These are phyloP conservation scores for Calyptomena viridis DNA, from an alignment of 2,113 vertebrate genomes.

Conservation along the genomic window DNA sequence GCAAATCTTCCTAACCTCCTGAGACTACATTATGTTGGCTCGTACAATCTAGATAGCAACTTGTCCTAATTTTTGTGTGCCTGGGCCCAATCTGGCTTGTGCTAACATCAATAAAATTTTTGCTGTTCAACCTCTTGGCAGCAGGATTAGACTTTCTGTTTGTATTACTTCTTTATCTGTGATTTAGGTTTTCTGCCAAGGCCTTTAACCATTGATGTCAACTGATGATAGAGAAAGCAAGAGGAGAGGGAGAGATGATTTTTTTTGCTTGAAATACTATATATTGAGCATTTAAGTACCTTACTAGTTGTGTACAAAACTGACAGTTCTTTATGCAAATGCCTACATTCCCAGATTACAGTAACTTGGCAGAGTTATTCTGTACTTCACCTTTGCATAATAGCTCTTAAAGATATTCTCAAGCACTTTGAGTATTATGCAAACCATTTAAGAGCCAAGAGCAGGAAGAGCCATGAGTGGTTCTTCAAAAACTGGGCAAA, in stretches of 20 bases:
- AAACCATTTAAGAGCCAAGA: background rate
- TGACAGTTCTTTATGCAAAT: background rate
- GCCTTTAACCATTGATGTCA: background rate
- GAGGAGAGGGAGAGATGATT: background rate
- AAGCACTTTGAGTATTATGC: background rate
- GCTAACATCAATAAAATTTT: background rate
- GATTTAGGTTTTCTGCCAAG: conserved; percentile 17
- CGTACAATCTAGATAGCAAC: background rate
- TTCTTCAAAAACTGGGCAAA: background rate
- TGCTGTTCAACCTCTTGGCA: conserved; percentile 1
- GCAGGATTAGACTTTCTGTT: conserved; percentile 22
- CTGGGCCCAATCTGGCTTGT: background rate
- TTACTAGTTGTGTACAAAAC: background rate
- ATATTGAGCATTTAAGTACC: background rate
- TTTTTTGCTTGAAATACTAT: background rate
- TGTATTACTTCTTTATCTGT: conserved; percentile 19
- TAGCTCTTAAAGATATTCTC: background rate
- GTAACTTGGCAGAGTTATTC: background rate
- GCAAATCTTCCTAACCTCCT: background rate
- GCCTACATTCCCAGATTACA: background rate
- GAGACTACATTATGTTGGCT: background rate
- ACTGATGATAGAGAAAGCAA: background rate
- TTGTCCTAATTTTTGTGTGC: background rate
- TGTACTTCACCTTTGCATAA: background rate
- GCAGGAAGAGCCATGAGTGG: background rate